phyloP scores from a whole-genome alignment of 2,888 invertebrate species.

The Tipula vernalis region DNA sequence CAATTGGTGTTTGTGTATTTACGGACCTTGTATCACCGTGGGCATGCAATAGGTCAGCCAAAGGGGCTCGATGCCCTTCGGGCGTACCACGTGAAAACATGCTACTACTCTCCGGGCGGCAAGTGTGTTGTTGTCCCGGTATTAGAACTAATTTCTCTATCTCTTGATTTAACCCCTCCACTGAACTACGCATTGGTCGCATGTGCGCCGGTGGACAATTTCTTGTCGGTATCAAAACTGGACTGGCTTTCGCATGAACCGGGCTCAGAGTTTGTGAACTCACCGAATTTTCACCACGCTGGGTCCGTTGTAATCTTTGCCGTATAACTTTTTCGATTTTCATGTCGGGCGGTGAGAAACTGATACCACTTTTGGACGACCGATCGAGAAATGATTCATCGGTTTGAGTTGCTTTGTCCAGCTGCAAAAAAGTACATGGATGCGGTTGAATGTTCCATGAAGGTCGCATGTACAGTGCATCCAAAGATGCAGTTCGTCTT shows the following conservation, averaged over 20 bases:
- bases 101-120: slow-evolving; percentile 21
- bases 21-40: slow-evolving; percentile 44
- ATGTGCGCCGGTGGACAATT: slow-evolving; percentile 36
- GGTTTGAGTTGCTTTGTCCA: slow-evolving; percentile 73
- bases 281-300: slow-evolving; percentile 33
- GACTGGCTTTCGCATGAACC: slow-evolving; percentile 36
- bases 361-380: slow-evolving; percentile 7
- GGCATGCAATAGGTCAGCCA: slow-evolving; percentile 55
- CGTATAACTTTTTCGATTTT: slow-evolving; percentile 45
- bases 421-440: slow-evolving; percentile 40
- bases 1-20: slow-evolving; percentile 75
- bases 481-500: slow-evolving; percentile 64
- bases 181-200: slow-evolving; percentile 67
- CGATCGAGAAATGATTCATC: slow-evolving; percentile 21
- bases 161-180: slow-evolving; percentile 78
- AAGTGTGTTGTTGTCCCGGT: slow-evolving; percentile 29
- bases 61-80: slow-evolving; percentile 74
- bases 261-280: slow-evolving; percentile 20
- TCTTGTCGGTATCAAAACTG: slow-evolving; percentile 43
- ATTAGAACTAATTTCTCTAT: slow-evolving; percentile 65
- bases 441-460: slow-evolving; percentile 53
- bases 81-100: slow-evolving; percentile 51
- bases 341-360: slow-evolving; percentile 35
- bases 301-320: slow-evolving; percentile 44
- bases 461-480: slow-evolving; percentile 65